Evolutionary conservation across 2,888 invertebrate species (phyloP).

Genomic region (Nesidiocoris tenuis): DNA sequence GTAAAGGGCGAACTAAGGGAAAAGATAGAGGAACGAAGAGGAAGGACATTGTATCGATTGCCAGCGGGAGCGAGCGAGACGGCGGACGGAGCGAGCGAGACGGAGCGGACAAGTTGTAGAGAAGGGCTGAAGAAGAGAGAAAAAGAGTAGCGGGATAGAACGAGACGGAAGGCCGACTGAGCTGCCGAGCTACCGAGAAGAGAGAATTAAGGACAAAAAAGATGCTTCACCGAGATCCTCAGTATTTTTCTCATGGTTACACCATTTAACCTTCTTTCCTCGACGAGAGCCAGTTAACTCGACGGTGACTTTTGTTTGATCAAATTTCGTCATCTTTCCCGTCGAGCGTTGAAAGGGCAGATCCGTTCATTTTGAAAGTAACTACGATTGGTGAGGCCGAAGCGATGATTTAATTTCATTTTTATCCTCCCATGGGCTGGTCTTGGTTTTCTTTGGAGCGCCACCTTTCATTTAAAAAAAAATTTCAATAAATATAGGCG

Average conservation of each 20-base stretch:
- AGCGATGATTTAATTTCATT: too few relatives aligned
- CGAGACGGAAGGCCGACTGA: background rate
- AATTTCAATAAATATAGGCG: too few relatives aligned
- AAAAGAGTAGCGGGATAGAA: background rate
- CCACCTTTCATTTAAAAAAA: too few relatives aligned
- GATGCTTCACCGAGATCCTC: background rate
- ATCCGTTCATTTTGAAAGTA: too few relatives aligned
- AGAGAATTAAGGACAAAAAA: background rate
- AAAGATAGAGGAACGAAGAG: background rate
- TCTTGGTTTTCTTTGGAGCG: too few relatives aligned
- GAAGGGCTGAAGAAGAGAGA: background rate
- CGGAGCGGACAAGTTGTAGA: slow-evolving; percentile 7
- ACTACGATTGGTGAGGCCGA: too few relatives aligned
- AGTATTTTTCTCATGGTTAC: background rate
- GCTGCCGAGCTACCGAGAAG: background rate
- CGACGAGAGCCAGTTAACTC: background rate
- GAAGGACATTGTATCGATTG: slow-evolving; percentile 28
- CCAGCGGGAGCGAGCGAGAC: slow-evolving; percentile 20
- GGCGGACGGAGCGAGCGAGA: background rate
- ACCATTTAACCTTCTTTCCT: background rate
- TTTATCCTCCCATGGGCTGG: too few relatives aligned
- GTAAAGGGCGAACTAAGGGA: background rate
- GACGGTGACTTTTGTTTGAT: background rate
- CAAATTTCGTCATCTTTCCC: background rate
- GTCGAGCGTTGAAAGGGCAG: background rate